Base-by-base conservation (phyloP, 2,888 invertebrate species). In the Hemicrepidius hirtus region DNA sequence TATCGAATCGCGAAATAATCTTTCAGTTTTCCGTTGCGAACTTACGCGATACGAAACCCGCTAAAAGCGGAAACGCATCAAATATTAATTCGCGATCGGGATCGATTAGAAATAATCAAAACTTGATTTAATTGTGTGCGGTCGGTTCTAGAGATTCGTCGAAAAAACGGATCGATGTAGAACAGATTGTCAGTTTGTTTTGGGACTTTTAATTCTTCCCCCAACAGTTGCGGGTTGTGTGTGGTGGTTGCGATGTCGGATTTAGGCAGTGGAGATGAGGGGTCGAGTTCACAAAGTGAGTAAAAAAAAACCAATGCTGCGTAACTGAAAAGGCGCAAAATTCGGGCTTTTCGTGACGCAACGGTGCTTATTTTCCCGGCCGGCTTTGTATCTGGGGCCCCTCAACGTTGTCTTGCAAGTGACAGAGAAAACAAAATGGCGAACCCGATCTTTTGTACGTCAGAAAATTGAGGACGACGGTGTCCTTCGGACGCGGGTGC, bases 191-290 rank as follows among this genome's bases (percentile, higher is more conserved):
- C 41, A 16, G 44, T 44, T 41, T 62, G 62, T 62, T 46, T 62
- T 41, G 62, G 62, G 62, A 57, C 49, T 69, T 75, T 74, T 68
- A 65, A 71, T 68, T 74, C 66, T 71, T 68, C 73, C 81, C 82
- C 84, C 83, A 81, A 81, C 81, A 82, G 84, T 84, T 78, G 84
- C 83, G 84, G 85, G 85, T 83, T 84, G 84, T 81, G 83, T 78
- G 82, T 84, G 85, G 80, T 77, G 78, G 77, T 89, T 90, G 87
- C 86, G 86, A 93, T 93, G 93, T 93, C 93, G 90, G 93, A 93
- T 91, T 91, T 92, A 90, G 93, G 92, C 88, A 93, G 92, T 89
- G 92, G 92, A 87, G 92, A 93, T 91, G 93, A 93, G 88, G 92
- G 92, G 87, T 90, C 91, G 89, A 91, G 92, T 90, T 92, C 92